Evolutionary conservation across 1,140 invertebrate species (phyloP), one percentile per base, ranked within the genome.

Genomic region (Eufriesea mexicana): DNA sequence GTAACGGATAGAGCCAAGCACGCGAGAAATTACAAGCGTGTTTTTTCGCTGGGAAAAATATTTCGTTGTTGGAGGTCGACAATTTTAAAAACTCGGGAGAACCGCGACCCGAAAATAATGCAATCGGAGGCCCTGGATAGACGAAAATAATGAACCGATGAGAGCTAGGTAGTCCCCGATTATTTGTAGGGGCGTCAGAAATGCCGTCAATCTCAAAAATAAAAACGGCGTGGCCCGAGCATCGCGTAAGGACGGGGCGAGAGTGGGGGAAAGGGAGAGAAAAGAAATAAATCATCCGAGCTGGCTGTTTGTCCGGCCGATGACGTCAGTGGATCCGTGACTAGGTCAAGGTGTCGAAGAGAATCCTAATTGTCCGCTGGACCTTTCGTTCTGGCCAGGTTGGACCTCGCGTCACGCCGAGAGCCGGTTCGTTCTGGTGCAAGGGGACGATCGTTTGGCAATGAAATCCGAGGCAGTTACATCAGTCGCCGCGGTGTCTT

Each of bases 301-400:
- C 51, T 72, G 75, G 74, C 66, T 14, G 47, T 66, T 73, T 54
- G 74, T 83, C 66, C 73, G 68, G 57, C 28, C 55, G 23, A 66
- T 88, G 86, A 90, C 84, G 83, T 86, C 28, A 83, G 68, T 79
- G 61, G n/a, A 67, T 25, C 59, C 62, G 73, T 84, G 89, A 90
- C 89, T 85, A 87, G 89, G 87, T 90, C 89, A 90, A 84, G 89
- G 84, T 87, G 79, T 42, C 55, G 47, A 71, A 59, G 51, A 77
- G 80, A n/a, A 80, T 77, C 80, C 84, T 78, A 89, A 89, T 84
- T 80, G 86, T 76, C 42, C 49, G 47, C 42, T 14, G 42, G 18
- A 74, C 55, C 68, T 77, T 82, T 85, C 84, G 68, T 83, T 79
- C 71, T 68, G 68, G 35, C 57, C 10, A 16, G 25, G 7, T 23